phyloP scores from a whole-genome alignment of 2,797 vertebrate genomes.

The Etheostoma nigrum region DNA sequence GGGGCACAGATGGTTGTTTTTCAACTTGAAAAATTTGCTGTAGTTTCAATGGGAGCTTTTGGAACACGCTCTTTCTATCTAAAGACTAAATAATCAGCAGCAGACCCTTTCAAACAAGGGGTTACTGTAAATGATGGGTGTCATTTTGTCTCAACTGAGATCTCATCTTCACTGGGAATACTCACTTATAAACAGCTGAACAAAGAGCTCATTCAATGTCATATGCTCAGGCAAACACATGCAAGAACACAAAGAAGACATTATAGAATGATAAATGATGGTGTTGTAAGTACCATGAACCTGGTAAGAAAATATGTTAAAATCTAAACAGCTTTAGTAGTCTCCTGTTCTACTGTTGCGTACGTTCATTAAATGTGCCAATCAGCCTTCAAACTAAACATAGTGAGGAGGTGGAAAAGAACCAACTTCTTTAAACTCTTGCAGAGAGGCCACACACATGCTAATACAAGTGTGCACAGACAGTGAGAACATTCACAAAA shows the following conservation, averaged over 20 bases:
- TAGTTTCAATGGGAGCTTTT: conserved; percentile 25
- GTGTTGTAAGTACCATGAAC: too few relatives aligned
- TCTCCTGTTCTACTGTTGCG: too few relatives aligned
- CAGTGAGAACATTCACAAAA: too few relatives aligned
- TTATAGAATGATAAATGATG: not conserved
- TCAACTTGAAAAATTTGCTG: conserved; percentile 25
- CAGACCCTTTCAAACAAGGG: conserved; percentile 23
- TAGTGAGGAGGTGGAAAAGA: too few relatives aligned
- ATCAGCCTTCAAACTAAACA: too few relatives aligned
- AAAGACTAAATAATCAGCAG: conserved; percentile 59
- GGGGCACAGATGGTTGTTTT: conserved; percentile 49
- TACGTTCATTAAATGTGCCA: too few relatives aligned
- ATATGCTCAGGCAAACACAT: not conserved
- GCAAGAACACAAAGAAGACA: conserved; percentile 7
- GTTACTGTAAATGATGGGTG: conserved; percentile 64
- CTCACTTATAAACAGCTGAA: conserved; percentile 45
- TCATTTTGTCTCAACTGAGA: conserved; percentile 30
- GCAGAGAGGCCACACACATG: too few relatives aligned
- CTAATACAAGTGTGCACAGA: too few relatives aligned
- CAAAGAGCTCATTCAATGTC: conserved; percentile 50
- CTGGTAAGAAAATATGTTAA: not conserved
- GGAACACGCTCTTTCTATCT: conserved; percentile 30
- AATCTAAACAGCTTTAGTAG: not conserved
- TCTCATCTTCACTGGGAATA: conserved; percentile 41
- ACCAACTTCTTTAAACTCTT: too few relatives aligned